Percentiles rank a stretch among this genome's conserved stretches.
Evolutionary conservation across 2,113 vertebrate species (phyloP).

Genomic region (Entelurus aequoreus): DNA sequence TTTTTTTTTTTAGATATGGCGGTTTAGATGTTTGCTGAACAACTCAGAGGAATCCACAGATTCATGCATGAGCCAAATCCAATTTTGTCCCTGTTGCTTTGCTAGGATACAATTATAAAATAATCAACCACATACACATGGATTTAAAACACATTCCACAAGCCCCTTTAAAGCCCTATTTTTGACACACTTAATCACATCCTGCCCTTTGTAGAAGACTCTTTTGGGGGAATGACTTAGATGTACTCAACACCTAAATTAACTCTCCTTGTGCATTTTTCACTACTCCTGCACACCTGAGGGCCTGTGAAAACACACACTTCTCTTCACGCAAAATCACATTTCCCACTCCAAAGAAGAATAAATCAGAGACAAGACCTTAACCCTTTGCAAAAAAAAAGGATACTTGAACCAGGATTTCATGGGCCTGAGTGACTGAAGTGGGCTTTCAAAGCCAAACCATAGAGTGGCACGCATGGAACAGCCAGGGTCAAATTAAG

Average conservation of each 20-base stretch:
- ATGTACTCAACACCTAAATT: conserved; percentile 26
- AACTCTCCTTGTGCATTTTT: conserved; percentile 24
- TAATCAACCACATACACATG: background rate
- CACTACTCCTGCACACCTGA: conserved; percentile 42
- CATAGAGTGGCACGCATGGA: conserved; percentile 30
- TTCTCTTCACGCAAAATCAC: conserved; percentile 19
- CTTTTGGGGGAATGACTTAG: background rate
- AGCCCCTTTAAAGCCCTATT: background rate
- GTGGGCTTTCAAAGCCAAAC: conserved; percentile 42
- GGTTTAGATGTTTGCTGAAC: background rate
- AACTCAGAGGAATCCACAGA: background rate
- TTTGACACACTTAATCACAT: conserved; percentile 8
- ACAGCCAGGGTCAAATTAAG: conserved; percentile 37
- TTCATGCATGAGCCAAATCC: background rate
- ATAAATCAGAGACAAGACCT: conserved; percentile 22
- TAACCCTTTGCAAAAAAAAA: conserved; percentile 41
- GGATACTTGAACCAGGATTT: conserved; percentile 45
- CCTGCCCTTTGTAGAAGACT: conserved; percentile 11
- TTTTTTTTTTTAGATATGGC: background rate
- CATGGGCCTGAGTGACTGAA: conserved; percentile 40
- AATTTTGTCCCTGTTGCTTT: background rate
- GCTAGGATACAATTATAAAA: background rate
- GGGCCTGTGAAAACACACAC: conserved; percentile 43
- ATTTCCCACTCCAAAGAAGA: background rate
- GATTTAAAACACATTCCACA: conserved; percentile 5